Conservation (phyloP, 64 coral and sea anemone species). For the Acropora tenuis region DNA sequence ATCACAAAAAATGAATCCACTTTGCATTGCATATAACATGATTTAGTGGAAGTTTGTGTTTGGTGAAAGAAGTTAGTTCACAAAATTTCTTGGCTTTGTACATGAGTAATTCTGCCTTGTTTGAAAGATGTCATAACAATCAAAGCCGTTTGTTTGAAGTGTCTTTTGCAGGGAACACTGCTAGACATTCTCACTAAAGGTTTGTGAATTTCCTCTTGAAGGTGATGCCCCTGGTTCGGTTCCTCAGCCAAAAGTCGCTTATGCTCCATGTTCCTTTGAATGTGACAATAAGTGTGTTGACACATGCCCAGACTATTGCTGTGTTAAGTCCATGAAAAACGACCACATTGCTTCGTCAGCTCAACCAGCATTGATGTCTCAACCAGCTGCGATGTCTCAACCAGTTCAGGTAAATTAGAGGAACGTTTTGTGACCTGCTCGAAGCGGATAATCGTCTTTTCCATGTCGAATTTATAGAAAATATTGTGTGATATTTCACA, state of each 20-base stretch:
- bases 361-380: neutral
- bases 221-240: slow-evolving; percentile 71
- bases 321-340: neutral
- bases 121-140: too few species aligned
- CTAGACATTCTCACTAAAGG: neutral
- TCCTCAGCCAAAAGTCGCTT: slow-evolving; percentile 11
- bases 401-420: neutral
- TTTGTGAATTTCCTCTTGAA: neutral
- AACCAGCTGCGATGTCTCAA: neutral
- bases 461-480: neutral
- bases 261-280: slow-evolving; percentile 10
- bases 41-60: too few species aligned
- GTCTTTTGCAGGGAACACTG: neutral
- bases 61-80: too few species aligned
- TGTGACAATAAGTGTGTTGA: slow-evolving; percentile 51
- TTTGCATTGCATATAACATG: too few species aligned
- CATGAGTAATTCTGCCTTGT: too few species aligned
- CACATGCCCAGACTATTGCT: slow-evolving; percentile 69
- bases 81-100: too few species aligned
- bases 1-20: neutral
- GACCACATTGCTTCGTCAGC: neutral
- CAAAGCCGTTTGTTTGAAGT: neutral
- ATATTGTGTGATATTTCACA: neutral
- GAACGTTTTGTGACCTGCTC: too few species aligned
- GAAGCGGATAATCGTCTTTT: too few species aligned